phyloP scores from a whole-genome alignment of 2,888 invertebrate genomes.

The Andricus quercusramuli region DNA sequence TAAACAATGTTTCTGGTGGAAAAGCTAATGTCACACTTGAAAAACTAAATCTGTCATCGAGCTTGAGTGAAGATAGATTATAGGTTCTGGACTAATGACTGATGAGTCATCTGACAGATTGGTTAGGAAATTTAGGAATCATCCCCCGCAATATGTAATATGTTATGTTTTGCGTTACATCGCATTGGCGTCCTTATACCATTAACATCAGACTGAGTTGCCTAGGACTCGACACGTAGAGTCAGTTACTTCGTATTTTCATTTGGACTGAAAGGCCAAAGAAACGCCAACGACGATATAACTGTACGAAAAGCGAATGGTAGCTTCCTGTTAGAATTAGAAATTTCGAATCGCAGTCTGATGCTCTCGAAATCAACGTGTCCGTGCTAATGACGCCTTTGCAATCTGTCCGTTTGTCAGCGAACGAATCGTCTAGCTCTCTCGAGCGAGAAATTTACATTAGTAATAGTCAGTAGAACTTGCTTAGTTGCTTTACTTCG shows the following conservation, averaged over 20 bases:
- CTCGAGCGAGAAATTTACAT: slow-evolving; percentile 32
- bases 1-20: not conserved
- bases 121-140: not conserved
- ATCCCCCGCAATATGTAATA: slow-evolving; percentile 31
- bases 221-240: slow-evolving; percentile 58
- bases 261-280: slow-evolving; percentile 53
- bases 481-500: slow-evolving; percentile 4
- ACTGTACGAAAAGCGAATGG: slow-evolving; percentile 41
- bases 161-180: slow-evolving; percentile 56
- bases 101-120: not conserved
- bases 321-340: slow-evolving; percentile 60
- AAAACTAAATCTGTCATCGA: not conserved
- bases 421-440: slow-evolving; percentile 27
- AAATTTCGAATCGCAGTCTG: slow-evolving; percentile 58
- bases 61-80: not conserved
- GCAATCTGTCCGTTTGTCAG: slow-evolving; percentile 41
- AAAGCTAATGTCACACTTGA: not conserved
- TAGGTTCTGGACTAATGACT: not conserved
- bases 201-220: slow-evolving; percentile 63
- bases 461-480: slow-evolving; percentile 22
- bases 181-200: slow-evolving; percentile 64
- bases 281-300: slow-evolving; percentile 36
- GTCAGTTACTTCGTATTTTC: slow-evolving; percentile 62
- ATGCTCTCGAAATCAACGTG: slow-evolving; percentile 37
- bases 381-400: slow-evolving; percentile 8